Percentiles rank a stretch among this genome's conserved stretches.
phyloP scores from a whole-genome alignment of 2,113 vertebrate genomes.

The Callorhinus ursinus region DNA sequence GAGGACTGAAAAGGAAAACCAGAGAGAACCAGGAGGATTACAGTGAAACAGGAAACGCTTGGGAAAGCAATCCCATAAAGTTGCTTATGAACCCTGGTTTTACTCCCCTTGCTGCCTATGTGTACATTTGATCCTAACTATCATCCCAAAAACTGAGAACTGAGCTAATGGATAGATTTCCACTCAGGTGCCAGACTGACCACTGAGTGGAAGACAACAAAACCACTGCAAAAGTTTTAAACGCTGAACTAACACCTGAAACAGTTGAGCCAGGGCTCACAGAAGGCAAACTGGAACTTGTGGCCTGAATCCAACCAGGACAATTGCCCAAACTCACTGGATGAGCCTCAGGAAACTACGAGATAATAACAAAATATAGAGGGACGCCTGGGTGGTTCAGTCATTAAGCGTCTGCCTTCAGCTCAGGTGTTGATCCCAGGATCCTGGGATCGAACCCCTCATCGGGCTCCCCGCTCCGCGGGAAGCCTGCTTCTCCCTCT shows the following conservation, averaged over 20 bases:
- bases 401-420: too few species aligned
- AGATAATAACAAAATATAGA: neutral
- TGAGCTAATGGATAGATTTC: neutral
- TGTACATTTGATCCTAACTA: neutral
- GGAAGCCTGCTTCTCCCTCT: too few species aligned
- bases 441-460: too few species aligned
- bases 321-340: neutral
- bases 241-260: neutral
- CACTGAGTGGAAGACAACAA: neutral
- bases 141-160: neutral
- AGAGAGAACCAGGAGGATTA: neutral
- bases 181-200: neutral
- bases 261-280: accelerated
- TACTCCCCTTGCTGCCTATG: neutral
- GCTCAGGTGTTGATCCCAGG: too few species aligned
- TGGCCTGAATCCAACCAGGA: neutral
- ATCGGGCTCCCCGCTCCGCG: too few species aligned
- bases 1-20: neutral
- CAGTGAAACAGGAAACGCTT: neutral
- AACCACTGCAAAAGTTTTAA: neutral
- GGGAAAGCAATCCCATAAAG: neutral
- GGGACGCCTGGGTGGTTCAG: too few species aligned
- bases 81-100: neutral
- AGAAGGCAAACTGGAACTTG: neutral
- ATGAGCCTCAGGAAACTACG: neutral